phyloP scores from a whole-genome alignment of 2,888 invertebrate genomes.

The Operophtera brumata region DNA sequence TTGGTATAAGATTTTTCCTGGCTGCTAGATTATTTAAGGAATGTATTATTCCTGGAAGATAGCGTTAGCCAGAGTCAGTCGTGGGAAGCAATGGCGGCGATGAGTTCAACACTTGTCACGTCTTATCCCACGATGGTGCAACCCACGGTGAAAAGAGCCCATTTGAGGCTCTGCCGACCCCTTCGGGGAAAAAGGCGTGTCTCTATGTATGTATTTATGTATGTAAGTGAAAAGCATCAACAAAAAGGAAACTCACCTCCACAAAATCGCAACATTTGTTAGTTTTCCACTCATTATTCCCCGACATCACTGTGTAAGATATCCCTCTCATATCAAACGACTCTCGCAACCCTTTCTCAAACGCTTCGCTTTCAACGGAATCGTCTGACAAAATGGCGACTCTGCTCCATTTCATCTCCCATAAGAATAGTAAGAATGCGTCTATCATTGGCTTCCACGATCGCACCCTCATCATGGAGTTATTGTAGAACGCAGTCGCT shows the following conservation, averaged over 20 bases:
- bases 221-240: too few species aligned
- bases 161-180: too few species aligned
- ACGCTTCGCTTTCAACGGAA: conserved; percentile 36
- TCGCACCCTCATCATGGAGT: neutral
- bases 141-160: too few species aligned
- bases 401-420: conserved; percentile 36
- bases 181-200: too few species aligned
- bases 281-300: conserved; percentile 1
- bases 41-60: too few species aligned
- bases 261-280: conserved; percentile 27
- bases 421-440: conserved; percentile 31
- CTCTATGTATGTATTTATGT: too few species aligned
- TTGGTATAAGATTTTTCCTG: too few species aligned
- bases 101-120: too few species aligned
- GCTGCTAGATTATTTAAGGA: too few species aligned
- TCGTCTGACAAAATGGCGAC: conserved; percentile 48
- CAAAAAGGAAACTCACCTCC: conserved; percentile 29
- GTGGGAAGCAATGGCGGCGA: too few species aligned
- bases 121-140: too few species aligned
- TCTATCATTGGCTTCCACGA: neutral
- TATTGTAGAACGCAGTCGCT: neutral
- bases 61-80: too few species aligned
- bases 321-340: conserved; percentile 33
- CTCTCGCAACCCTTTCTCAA: conserved; percentile 35
- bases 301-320: conserved; percentile 29